These are phyloP conservation scores for Calephelis nemesis DNA, from an alignment of 1,140 invertebrate genomes.

Conservation along the genomic window DNA sequence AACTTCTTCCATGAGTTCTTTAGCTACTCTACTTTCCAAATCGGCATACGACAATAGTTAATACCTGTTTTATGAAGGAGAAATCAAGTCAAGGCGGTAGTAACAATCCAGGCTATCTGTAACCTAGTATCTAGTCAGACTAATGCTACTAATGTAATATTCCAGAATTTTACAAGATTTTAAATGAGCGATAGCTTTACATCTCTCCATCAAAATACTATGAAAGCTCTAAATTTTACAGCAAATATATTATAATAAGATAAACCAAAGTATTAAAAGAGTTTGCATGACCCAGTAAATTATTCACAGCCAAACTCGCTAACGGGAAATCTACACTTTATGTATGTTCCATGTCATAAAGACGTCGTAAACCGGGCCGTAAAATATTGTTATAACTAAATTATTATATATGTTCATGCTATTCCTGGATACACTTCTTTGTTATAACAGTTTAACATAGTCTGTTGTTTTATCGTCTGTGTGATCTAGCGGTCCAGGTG, in stretches of 20 bases:
- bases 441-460: neutral
- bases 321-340: conserved; percentile 66
- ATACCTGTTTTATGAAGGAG: no score
- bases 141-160: no score
- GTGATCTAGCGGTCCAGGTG: no score
- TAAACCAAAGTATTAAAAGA: conserved; percentile 16
- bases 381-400: conserved; percentile 58
- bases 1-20: no score
- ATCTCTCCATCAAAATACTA: neutral
- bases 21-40: no score
- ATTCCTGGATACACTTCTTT: conserved; percentile 5
- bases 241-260: neutral
- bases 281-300: conserved; percentile 49
- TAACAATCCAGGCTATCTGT: no score
- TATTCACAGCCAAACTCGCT: conserved; percentile 58
- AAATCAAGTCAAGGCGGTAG: no score
- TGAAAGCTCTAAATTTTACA: neutral
- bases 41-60: no score
- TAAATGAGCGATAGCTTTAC: no score
- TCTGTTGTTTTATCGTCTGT: neutral
- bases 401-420: conserved; percentile 63
- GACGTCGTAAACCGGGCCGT: conserved; percentile 49
- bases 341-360: conserved; percentile 67
- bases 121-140: no score
- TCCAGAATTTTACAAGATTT: no score